Evolutionary conservation across 2,113 vertebrate species (phyloP), one percentile per base, ranked within the genome.

Genomic region (Phyllostomus hastatus): DNA sequence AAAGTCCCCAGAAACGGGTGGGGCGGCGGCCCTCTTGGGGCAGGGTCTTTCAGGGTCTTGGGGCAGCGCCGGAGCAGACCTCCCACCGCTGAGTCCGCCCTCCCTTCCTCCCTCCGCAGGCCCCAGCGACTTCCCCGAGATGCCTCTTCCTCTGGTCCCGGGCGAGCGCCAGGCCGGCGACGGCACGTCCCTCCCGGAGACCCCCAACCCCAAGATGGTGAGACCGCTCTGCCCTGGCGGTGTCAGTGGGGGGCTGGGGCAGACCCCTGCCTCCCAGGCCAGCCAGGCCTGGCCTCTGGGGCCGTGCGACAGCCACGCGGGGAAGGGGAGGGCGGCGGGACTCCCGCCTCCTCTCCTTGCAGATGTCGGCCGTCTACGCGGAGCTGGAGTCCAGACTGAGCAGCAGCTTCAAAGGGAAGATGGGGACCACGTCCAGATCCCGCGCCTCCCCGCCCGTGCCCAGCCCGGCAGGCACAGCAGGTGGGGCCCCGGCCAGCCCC

Each of bases 131-230:
- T 98, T 98, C 28, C 98, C 98, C 85, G 99, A 99, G 95, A 97
- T 99, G 82, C 98, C 99, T 0, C 98, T 98, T 41, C 99, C 99
- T 96, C 98, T 99, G 97, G 99, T 99, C 94, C 98, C 99, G 5
- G 99, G 99, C 89, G 99, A 99, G 98, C 99, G 99, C 89, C 99
- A 99, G 98, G 99, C 99, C 14, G 99, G 99, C 0, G 99, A 99
- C 0, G 99, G 99, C 97, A 99, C 99, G 0, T 99, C 99, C 95
- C 99, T 99, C 93, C 99, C 99, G 0, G 99, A 99, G 98, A 99
- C 99, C 31, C 99, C 99, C 88, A 99, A 99, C 98, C 99, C 99
- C 96, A 99, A 98, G 98, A 99, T 99, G 98, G 99, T 99, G 98
- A 98, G 99, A 97, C 98, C n/a, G 70, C 16, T 38, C 54, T 26